Evolutionary conservation across 1,140 invertebrate genomes (phyloP), one percentile per base, ranked within the genome.

Genomic region (Dendrolimus kikuchii): DNA sequence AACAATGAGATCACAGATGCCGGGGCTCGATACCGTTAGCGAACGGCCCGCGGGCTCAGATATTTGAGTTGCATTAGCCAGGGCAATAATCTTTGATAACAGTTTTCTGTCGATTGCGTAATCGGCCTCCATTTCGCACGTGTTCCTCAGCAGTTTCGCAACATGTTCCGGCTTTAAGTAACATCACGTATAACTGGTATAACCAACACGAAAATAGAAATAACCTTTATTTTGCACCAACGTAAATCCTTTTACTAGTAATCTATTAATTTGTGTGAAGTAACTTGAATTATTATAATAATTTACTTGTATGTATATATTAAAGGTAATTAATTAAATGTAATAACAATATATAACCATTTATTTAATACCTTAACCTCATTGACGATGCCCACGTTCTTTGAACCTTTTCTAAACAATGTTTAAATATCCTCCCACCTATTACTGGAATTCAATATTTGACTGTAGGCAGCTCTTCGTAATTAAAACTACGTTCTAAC

Each of bases 41-140:
- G 66, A 73, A 67, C 67, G 59, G 66, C 59, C 59, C 60, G 57
- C 63, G 63, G 65, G 62, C 70, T 74, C 43, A 55, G 55, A 56
- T 51, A 71, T 74, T 71, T 65, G 58, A 66, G 60, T 60, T 64
- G 53, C 59, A 68, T 68, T 70, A 62, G 68, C 51, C 72, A 71
- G 73, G 71, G 77, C 75, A 77, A 78, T 64, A 78, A 70, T 81
- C 71, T 83, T 70, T 70, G 71, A 77, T 75, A 74, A 74, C 66
- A 23, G 23, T 23, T 74, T 64, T 64, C 63, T 63, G 56, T 54
- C 62, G 59, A 69, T 79, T 81, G 71, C 74, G 68, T 64, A 75
- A 78, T 59, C 68, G 68, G 59, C 68, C 69, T 66, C 64, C 61
- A 66, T 80, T 76, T 78, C 60, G 75, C 78, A 77, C 74, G 71